Percentiles rank a stretch among this genome's conserved stretches.
Evolutionary conservation across 2,113 vertebrate species (phyloP).

Genomic region (Paratilapia polleni): DNA sequence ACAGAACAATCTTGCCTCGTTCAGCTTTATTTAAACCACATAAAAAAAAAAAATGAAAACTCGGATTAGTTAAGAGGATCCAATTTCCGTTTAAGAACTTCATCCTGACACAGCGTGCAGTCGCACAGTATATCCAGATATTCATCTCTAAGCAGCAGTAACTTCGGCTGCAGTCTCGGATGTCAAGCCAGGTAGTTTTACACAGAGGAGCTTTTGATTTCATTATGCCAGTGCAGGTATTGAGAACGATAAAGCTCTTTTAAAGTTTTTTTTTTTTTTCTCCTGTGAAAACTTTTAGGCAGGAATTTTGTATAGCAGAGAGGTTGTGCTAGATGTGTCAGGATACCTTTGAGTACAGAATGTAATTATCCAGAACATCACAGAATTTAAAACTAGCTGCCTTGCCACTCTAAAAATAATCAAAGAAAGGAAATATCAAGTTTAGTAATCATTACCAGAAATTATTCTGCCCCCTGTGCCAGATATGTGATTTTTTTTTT

Average conservation of each 20-base stretch:
- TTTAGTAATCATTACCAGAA: slow-evolving; percentile 29
- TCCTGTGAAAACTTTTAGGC: slow-evolving; percentile 12
- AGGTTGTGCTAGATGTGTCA: slow-evolving; percentile 10
- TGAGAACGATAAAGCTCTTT: slow-evolving; percentile 18
- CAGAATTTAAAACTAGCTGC: neutral
- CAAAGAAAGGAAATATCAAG: slow-evolving; percentile 20
- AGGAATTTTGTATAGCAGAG: neutral
- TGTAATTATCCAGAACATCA: slow-evolving; percentile 39
- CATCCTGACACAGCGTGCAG: slow-evolving; percentile 19
- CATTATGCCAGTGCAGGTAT: slow-evolving; percentile 15
- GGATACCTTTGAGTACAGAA: slow-evolving; percentile 12
- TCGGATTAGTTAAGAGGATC: slow-evolving; percentile 39
- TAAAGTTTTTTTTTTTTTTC: neutral
- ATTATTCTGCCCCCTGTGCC: slow-evolving; percentile 12
- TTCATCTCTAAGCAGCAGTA: slow-evolving; percentile 34
- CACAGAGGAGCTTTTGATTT: slow-evolving; percentile 43
- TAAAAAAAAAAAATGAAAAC: neutral
- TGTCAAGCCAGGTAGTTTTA: slow-evolving; percentile 40
- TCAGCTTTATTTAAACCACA: slow-evolving; percentile 51
- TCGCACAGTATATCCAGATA: slow-evolving; percentile 26
- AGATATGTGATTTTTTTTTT: neutral
- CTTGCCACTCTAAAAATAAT: neutral
- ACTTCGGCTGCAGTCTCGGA: slow-evolving; percentile 42
- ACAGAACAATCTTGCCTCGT: slow-evolving; percentile 1
- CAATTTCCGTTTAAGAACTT: slow-evolving; percentile 32